Percentiles rank a stretch among this genome's conserved stretches.
Evolutionary conservation across 2,113 vertebrate species (phyloP).

Genomic region (Lamprologus ornatipinnis): DNA sequence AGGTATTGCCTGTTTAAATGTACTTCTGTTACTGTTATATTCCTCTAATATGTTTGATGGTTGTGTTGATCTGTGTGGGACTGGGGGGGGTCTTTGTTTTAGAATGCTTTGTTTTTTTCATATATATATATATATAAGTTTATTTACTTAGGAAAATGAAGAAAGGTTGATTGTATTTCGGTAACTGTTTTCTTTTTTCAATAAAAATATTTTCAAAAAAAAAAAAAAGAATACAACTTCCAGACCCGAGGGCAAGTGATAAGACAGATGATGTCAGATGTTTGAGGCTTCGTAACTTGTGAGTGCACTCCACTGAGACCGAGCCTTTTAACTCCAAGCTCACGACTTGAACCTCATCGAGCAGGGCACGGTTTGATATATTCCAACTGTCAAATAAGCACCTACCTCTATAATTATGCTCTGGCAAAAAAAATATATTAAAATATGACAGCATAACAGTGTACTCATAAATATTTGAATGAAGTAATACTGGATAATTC

Average conservation of each 20-base stretch:
- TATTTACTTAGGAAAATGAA: too few relatives aligned
- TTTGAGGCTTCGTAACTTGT: background rate
- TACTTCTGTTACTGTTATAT: too few relatives aligned
- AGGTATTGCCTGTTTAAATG: too few relatives aligned
- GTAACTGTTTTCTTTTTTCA: too few relatives aligned
- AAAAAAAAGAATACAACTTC: background rate
- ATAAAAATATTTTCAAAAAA: too few relatives aligned
- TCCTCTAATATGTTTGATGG: too few relatives aligned
- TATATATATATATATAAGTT: too few relatives aligned
- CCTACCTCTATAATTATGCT: constrained; percentile 14
- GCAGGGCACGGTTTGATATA: constrained; percentile 5
- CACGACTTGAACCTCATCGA: constrained; percentile 8
- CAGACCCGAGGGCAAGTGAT: background rate
- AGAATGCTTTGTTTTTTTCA: too few relatives aligned
- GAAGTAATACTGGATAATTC: background rate
- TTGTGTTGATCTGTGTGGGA: too few relatives aligned
- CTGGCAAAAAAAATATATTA: background rate
- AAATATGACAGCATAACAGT: background rate
- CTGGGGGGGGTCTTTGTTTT: too few relatives aligned
- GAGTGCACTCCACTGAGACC: background rate
- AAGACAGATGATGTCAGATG: background rate
- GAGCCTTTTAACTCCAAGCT: constrained; percentile 18
- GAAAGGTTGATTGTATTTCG: too few relatives aligned
- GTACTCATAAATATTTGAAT: constrained; percentile 2
- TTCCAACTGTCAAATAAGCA: background rate